Conservation (phyloP, 2,888 invertebrate genomes). For the Philereme vetulata region DNA sequence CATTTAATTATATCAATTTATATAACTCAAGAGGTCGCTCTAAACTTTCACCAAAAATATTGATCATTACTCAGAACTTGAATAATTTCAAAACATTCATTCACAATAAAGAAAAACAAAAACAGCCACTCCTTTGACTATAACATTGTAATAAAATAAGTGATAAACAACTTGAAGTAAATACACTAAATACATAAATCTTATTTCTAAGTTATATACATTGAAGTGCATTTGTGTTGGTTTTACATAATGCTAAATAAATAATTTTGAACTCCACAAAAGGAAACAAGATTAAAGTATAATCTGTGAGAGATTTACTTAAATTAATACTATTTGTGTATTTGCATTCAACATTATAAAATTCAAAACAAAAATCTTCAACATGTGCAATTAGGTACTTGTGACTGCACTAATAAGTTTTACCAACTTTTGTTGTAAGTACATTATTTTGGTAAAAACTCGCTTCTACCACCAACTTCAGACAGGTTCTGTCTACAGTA, state of each 20-base stretch:
- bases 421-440: no score
- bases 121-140: slow-evolving; percentile 64
- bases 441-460: no score
- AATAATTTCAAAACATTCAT: slow-evolving; percentile 42
- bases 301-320: no score
- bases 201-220: slow-evolving; percentile 37
- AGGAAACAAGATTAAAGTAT: no score
- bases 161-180: slow-evolving; percentile 39
- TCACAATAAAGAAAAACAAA: slow-evolving; percentile 52
- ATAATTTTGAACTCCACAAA: neutral
- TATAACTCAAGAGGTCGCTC: slow-evolving; percentile 18
- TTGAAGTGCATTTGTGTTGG: slow-evolving; percentile 33
- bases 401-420: no score
- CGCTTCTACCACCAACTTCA: no score
- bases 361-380: no score
- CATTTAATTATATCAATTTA: neutral
- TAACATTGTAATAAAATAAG: slow-evolving; percentile 62
- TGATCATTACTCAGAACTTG: slow-evolving; percentile 7
- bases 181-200: slow-evolving; percentile 49
- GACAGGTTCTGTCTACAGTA: no score
- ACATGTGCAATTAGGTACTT: no score
- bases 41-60: slow-evolving; percentile 8
- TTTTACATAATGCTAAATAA: slow-evolving; percentile 8
- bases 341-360: no score
- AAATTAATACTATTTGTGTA: neutral